phyloP scores from a whole-genome alignment of 2,888 invertebrate genomes.

The Dolomedes plantarius region DNA sequence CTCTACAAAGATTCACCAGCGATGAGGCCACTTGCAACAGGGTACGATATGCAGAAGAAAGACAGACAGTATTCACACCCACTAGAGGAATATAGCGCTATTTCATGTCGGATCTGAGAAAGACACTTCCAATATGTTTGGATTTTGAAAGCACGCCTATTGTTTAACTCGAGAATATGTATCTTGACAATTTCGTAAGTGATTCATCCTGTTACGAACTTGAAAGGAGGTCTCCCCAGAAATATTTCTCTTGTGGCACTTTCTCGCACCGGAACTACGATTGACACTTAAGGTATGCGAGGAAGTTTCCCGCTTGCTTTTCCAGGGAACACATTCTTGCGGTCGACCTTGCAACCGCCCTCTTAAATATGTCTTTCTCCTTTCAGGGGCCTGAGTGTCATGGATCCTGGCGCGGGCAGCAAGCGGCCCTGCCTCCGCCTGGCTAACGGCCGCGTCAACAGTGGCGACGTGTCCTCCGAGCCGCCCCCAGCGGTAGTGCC shows the following conservation, averaged over 20 bases:
- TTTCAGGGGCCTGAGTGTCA: constrained; percentile 66
- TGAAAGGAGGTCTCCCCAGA: background rate
- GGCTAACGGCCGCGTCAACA: constrained; percentile 82
- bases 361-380: background rate
- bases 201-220: too few species aligned
- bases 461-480: constrained; percentile 64
- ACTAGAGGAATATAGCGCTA: too few species aligned
- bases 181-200: too few species aligned
- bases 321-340: constrained; percentile 19
- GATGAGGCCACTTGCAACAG: too few species aligned
- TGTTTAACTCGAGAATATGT: too few species aligned
- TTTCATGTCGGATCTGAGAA: too few species aligned
- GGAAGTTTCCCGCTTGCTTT: background rate
- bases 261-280: background rate
- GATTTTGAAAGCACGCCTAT: too few species aligned
- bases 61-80: too few species aligned
- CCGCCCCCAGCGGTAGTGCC: constrained; percentile 37
- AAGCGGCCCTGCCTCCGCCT: constrained; percentile 83
- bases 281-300: background rate
- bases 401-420: constrained; percentile 61
- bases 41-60: too few species aligned
- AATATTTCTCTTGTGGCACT: background rate
- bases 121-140: too few species aligned
- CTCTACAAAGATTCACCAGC: too few species aligned
- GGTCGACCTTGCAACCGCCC: background rate